Percentiles rank a stretch among this genome's conserved stretches.
Conservation (phyloP, 1,140 invertebrate species). For the Scylla paramamosain region DNA sequence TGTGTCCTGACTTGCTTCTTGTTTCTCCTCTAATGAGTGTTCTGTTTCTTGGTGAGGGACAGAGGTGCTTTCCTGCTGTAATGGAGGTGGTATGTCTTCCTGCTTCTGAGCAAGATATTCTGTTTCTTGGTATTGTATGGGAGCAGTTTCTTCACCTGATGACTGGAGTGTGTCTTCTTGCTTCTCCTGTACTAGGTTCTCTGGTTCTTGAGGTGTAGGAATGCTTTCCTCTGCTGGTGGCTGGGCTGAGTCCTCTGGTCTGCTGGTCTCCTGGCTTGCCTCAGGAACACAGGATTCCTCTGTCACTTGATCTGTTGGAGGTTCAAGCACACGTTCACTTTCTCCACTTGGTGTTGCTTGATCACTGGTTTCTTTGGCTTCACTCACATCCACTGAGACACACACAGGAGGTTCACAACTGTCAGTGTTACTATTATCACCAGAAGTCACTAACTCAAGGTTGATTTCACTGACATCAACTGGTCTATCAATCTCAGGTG, state of each 20-base stretch:
- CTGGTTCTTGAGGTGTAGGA: not conserved
- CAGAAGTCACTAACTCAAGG: not conserved
- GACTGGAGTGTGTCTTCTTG: not conserved
- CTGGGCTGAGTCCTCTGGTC: not conserved
- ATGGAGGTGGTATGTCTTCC: not conserved
- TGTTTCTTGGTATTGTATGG: too few species aligned
- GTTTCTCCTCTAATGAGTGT: not conserved
- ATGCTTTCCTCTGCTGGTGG: not conserved
- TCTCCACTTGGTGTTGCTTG: not conserved
- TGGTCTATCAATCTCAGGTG: not conserved
- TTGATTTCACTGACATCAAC: not conserved
- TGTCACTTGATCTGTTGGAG: not conserved
- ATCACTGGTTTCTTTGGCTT: conserved; percentile 5
- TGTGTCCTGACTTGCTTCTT: not conserved
- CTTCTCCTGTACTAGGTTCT: too few species aligned
- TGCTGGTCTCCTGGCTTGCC: not conserved
- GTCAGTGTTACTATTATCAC: not conserved
- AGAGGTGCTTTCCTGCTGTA: not conserved
- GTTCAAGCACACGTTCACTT: not conserved
- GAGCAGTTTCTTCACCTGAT: not conserved
- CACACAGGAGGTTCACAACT: not conserved
- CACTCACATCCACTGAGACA: not conserved
- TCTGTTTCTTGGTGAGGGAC: not conserved
- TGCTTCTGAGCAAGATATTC: not conserved
- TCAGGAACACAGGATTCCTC: not conserved